Evolutionary conservation across 2,888 invertebrate genomes (phyloP).

Genomic region (Lochmaea crataegi): DNA sequence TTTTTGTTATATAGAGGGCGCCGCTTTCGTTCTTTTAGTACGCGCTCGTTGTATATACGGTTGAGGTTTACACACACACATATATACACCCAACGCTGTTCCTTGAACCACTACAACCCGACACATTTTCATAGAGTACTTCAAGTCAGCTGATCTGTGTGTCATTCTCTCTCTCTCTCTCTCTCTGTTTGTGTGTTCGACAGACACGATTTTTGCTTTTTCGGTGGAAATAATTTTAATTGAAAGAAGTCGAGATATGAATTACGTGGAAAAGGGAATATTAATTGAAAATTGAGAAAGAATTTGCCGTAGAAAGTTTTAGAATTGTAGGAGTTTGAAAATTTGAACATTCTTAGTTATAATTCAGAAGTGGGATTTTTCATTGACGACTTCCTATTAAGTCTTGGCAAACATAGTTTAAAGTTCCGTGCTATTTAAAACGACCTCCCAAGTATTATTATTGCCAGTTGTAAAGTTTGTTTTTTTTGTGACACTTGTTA

Average conservation of each 20-base stretch:
- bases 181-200: neutral
- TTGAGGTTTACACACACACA: neutral
- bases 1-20: constrained; percentile 34
- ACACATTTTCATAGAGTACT: constrained; percentile 30
- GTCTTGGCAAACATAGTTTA: no score
- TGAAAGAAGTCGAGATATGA: neutral
- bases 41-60: constrained; percentile 7
- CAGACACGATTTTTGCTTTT: constrained; percentile 18
- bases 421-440: no score
- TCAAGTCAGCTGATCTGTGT: constrained; percentile 28
- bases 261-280: neutral
- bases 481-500: no score
- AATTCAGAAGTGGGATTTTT: no score
- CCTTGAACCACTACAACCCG: constrained; percentile 7
- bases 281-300: neutral
- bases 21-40: constrained; percentile 14
- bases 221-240: neutral
- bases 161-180: neutral
- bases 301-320: no score
- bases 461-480: no score
- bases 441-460: no score
- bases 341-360: no score
- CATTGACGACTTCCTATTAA: no score
- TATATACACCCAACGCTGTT: neutral
- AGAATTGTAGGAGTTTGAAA: no score